phyloP scores from a whole-genome alignment of 2,113 vertebrate species.

The Strix uralensis region DNA sequence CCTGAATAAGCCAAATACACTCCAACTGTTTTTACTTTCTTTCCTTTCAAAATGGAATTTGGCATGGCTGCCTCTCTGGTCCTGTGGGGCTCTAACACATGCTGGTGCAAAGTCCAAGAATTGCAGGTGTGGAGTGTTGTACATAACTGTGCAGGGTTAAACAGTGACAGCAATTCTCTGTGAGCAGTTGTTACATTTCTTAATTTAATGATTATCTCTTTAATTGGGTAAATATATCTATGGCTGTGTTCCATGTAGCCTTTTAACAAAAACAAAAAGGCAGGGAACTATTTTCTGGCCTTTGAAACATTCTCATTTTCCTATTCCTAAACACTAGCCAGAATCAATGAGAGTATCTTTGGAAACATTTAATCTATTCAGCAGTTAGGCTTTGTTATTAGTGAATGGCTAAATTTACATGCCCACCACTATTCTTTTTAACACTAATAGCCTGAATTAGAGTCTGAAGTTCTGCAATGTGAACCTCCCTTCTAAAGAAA shows the following conservation, averaged over 20 bases:
- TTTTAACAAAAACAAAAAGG: neutral
- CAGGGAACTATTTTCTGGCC: neutral
- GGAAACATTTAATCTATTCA: neutral
- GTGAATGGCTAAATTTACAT: neutral
- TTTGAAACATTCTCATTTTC: neutral
- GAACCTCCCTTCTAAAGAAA: neutral
- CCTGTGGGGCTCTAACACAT: neutral
- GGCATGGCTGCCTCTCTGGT: neutral
- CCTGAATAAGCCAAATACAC: neutral
- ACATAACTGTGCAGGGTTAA: neutral
- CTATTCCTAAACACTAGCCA: neutral
- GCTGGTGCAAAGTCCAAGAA: neutral
- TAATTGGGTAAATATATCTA: neutral
- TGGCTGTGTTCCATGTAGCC: neutral
- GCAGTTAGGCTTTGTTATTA: slow-evolving; percentile 1
- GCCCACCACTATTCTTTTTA: neutral
- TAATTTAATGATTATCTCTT: neutral
- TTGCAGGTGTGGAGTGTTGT: neutral
- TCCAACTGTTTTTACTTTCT: neutral
- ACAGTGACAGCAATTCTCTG: neutral
- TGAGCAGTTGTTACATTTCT: neutral
- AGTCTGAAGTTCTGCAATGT: neutral
- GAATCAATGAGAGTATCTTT: neutral
- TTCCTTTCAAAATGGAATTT: slow-evolving; percentile 8
- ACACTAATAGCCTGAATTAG: neutral